phyloP scores from a whole-genome alignment of 2,113 vertebrate genomes.

The Oncorhynchus gorbuscha region DNA sequence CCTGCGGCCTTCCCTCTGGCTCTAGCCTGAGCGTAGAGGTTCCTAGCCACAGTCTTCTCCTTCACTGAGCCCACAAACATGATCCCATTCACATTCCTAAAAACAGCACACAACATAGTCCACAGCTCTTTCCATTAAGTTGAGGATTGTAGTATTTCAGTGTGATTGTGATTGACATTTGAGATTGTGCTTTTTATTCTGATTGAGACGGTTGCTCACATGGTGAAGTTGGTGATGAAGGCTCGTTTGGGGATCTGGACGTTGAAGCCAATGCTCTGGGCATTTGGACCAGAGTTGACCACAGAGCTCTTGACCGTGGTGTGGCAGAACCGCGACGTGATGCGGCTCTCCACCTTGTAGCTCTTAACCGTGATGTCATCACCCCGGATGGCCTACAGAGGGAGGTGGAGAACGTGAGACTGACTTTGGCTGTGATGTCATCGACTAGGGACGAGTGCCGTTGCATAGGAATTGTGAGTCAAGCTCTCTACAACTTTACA shows the following conservation, averaged over 20 bases:
- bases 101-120: constrained; percentile 14
- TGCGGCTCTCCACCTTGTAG: constrained; percentile 88
- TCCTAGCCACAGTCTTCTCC: constrained; percentile 86
- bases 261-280: constrained; percentile 86
- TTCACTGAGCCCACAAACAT: constrained; percentile 86
- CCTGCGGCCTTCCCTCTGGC: constrained; percentile 87
- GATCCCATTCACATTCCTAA: constrained; percentile 88
- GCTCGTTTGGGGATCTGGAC: constrained; percentile 92
- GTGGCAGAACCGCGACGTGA: constrained; percentile 87
- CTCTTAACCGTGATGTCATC: constrained; percentile 86
- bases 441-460: not conserved
- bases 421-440: constrained; percentile 8
- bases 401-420: not conserved
- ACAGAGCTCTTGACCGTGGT: constrained; percentile 85
- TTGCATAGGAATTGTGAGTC: not conserved
- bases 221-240: constrained; percentile 96
- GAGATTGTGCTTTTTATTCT: constrained; percentile 1
- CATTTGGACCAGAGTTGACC: constrained; percentile 78
- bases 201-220: constrained; percentile 76
- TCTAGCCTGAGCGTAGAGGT: constrained; percentile 84
- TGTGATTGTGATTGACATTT: not conserved
- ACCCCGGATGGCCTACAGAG: constrained; percentile 74
- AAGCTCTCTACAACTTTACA: not conserved
- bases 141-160: not conserved
- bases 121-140: not conserved